A percentile compares a stretch with the other conserved stretches of the same genome.
Conservation (phyloP, 2,113 vertebrate species). For the Phoenicopterus ruber region DNA sequence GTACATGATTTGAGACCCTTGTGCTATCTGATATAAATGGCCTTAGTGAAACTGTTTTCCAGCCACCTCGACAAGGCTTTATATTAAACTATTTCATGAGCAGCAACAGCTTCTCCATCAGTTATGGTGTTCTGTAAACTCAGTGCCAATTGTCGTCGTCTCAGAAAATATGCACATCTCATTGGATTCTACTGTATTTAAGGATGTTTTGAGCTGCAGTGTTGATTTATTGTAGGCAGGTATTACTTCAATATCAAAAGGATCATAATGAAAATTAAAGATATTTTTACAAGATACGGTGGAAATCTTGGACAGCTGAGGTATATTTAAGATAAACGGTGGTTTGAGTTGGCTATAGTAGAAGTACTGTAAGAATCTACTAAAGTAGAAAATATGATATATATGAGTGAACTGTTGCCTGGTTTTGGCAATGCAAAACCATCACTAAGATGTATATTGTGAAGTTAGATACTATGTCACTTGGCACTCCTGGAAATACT, state of each 20-base stretch:
- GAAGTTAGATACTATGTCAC: neutral
- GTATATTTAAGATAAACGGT: neutral
- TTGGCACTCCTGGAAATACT: constrained; percentile 1
- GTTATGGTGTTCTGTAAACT: neutral
- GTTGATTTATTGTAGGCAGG: neutral
- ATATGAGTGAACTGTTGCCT: neutral
- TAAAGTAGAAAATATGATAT: neutral
- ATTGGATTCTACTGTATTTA: neutral
- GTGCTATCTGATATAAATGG: neutral
- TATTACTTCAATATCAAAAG: neutral
- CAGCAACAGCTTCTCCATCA: neutral
- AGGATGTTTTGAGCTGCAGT: neutral
- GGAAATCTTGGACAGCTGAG: neutral
- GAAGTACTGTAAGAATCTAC: neutral
- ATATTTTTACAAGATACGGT: neutral
- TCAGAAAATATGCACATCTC: neutral
- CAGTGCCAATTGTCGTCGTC: neutral
- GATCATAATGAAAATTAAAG: neutral
- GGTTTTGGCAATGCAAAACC: neutral
- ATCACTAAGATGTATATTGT: neutral
- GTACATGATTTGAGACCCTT: neutral
- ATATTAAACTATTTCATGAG: neutral
- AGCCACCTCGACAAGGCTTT: neutral
- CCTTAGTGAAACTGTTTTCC: neutral
- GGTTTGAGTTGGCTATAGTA: neutral